These are phyloP conservation scores for Zoanthus sansibaricus DNA, from an alignment of 92 coral and sea anemone genomes.

Conservation along the genomic window DNA sequence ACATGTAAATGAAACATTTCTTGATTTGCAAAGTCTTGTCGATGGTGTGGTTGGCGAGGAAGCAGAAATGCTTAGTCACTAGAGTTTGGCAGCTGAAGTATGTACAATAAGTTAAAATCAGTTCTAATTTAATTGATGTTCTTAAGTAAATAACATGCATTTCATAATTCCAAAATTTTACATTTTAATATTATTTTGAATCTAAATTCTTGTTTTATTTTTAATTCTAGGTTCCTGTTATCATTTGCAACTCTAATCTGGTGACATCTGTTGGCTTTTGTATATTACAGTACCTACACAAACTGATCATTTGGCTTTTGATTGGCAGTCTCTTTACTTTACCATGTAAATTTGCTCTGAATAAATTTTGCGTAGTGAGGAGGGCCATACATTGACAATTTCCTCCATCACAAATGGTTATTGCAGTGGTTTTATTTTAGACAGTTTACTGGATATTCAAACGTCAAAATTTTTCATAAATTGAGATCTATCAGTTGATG, in stretches of 20 bases:
- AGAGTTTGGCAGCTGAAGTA: neutral
- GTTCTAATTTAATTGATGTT: constrained; percentile 4
- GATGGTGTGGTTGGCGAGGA: constrained; percentile 4
- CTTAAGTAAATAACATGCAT: neutral
- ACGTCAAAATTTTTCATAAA: constrained; percentile 12
- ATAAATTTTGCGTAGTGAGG: neutral
- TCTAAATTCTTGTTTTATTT: neutral
- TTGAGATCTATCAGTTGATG: constrained; percentile 10
- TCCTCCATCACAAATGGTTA: constrained; percentile 19
- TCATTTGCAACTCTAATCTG: neutral
- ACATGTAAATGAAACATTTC: neutral
- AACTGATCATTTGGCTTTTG: neutral
- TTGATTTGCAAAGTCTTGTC: neutral
- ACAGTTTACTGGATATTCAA: constrained; percentile 5
- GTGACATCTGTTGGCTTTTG: neutral
- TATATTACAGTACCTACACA: neutral
- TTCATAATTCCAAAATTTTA: neutral
- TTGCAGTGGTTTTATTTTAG: constrained; percentile 1
- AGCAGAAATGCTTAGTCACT: constrained; percentile 22
- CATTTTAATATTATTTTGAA: neutral
- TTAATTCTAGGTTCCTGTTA: neutral
- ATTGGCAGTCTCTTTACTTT: neutral
- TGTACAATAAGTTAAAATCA: neutral
- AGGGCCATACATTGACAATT: constrained; percentile 17
- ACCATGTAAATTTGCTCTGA: neutral